Conservation (phyloP, 2,888 invertebrate species). For the Ennomos fuscantarius region DNA sequence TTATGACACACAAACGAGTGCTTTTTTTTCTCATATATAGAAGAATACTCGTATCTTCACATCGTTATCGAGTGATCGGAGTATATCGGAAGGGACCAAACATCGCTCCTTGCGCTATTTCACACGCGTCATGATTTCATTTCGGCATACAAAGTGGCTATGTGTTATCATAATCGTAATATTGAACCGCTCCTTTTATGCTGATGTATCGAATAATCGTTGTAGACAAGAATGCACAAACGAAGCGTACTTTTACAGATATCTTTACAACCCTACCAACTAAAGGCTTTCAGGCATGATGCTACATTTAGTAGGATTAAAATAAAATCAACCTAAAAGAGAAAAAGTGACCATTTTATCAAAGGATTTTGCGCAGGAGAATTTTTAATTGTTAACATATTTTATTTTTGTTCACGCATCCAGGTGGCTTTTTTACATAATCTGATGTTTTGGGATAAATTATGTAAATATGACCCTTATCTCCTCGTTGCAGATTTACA, state of each 20-base stretch:
- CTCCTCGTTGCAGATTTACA: conserved; percentile 55
- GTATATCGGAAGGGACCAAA: conserved; percentile 55
- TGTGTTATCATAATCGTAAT: conserved; percentile 47
- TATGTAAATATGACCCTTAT: conserved; percentile 36
- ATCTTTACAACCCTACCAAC: conserved; percentile 4
- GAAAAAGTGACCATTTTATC: conserved; percentile 13
- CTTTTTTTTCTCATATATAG: conserved; percentile 41
- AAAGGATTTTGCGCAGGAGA: conserved; percentile 15
- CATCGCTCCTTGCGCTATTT: conserved; percentile 36
- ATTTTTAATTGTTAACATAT: conserved; percentile 17
- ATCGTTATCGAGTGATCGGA: conserved; percentile 72
- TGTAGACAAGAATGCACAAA: conserved; percentile 19
- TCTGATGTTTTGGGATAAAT: conserved; percentile 19
- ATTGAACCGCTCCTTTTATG: conserved; percentile 38
- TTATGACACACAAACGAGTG: conserved; percentile 45
- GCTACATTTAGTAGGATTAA: conserved; percentile 2
- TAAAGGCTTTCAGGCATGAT: neutral
- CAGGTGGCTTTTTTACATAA: conserved; percentile 26
- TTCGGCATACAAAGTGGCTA: conserved; percentile 48
- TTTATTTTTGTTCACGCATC: conserved; percentile 13
- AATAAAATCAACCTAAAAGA: neutral
- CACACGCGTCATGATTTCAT: conserved; percentile 37
- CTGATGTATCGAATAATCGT: conserved; percentile 30
- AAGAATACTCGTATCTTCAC: conserved; percentile 57
- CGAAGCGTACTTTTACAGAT: conserved; percentile 2